phyloP scores from a whole-genome alignment of 2,113 vertebrate species.

The Galemys pyrenaicus region DNA sequence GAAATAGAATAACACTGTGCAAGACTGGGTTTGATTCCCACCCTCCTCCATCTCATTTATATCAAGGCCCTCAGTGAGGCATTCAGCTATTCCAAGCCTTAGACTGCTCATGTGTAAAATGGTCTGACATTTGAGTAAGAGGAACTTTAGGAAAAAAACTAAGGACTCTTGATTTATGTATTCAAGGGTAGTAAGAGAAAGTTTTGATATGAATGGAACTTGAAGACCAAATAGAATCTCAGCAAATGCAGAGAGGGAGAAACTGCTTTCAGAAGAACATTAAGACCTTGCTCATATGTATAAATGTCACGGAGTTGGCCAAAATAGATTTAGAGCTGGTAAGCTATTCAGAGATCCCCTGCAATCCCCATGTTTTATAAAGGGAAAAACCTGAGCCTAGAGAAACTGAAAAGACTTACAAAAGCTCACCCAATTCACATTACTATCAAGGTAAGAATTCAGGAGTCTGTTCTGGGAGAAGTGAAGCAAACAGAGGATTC shows the following conservation, averaged over 20 bases:
- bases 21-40: not conserved
- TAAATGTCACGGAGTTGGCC: conserved; percentile 21
- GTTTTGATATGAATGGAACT: not conserved
- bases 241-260: not conserved
- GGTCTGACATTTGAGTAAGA: conserved; percentile 35
- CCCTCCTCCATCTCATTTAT: not conserved
- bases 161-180: not conserved
- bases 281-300: conserved; percentile 17
- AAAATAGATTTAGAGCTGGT: conserved; percentile 34
- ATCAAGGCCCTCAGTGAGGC: not conserved
- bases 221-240: conserved; percentile 29
- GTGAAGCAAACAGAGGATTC: not conserved
- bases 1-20: not conserved
- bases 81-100: not conserved
- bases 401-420: conserved; percentile 45
- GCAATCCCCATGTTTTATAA: conserved; percentile 42
- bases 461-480: not conserved
- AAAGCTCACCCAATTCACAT: not conserved
- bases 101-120: not conserved
- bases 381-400: not conserved
- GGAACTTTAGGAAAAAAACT: conserved; percentile 43
- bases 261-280: conserved; percentile 12
- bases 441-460: conserved; percentile 14
- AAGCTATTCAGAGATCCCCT: conserved; percentile 57
- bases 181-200: not conserved